Evolutionary conservation across 2,888 invertebrate genomes (phyloP).

Genomic region (Busseola fusca): DNA sequence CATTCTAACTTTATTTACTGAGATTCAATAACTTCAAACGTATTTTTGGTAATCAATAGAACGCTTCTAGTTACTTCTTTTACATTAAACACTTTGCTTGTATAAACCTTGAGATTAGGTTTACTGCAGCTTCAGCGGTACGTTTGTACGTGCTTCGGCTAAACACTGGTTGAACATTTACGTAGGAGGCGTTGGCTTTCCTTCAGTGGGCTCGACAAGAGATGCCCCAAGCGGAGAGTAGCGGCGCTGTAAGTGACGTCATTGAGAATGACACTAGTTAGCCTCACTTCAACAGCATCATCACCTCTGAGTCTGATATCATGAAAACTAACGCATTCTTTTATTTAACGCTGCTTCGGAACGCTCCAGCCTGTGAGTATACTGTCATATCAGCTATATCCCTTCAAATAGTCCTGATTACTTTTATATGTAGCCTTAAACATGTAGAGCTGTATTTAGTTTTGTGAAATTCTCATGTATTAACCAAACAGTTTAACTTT

Average conservation of each 20-base stretch:
- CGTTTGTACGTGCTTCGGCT: conserved; percentile 75
- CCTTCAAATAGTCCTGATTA: conserved; percentile 15
- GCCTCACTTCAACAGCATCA: conserved; percentile 72
- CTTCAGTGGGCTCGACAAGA: conserved; percentile 84
- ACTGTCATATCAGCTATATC: conserved; percentile 39
- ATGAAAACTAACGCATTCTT: conserved; percentile 86
- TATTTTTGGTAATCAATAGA: conserved; percentile 40
- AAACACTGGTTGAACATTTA: conserved; percentile 78
- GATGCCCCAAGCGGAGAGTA: conserved; percentile 82
- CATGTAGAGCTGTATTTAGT: conserved; percentile 36
- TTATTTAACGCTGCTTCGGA: conserved; percentile 88
- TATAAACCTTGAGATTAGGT: conserved; percentile 34
- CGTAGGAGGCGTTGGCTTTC: conserved; percentile 87
- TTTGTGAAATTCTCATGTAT: conserved; percentile 18
- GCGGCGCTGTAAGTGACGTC: conserved; percentile 87
- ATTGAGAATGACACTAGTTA: conserved; percentile 76
- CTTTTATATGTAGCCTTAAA: conserved; percentile 12
- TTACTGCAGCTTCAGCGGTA: conserved; percentile 58
- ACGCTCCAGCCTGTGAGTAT: conserved; percentile 88
- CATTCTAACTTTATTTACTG: conserved; percentile 31
- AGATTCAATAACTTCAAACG: conserved; percentile 22
- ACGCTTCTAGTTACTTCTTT: conserved; percentile 50
- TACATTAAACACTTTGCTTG: conserved; percentile 55
- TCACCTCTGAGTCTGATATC: conserved; percentile 74
- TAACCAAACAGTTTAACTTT: conserved; percentile 31